Percentiles rank a stretch among this genome's conserved stretches.
These are phyloP conservation scores for Ictalurus punctatus DNA, from an alignment of 2,113 vertebrate species.

Conservation along the genomic window DNA sequence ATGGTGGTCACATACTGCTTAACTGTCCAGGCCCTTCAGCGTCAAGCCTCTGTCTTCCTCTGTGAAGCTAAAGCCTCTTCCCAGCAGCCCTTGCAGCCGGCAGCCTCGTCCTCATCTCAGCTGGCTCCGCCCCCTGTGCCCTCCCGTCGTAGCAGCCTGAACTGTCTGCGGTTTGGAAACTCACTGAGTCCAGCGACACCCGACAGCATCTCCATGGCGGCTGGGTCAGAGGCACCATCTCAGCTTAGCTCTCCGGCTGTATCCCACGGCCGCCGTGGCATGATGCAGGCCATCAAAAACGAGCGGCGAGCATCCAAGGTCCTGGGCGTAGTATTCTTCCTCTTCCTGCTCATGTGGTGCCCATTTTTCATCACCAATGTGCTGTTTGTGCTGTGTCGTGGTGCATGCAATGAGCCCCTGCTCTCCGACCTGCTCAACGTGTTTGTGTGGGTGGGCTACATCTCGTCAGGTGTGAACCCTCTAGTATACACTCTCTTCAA, in stretches of 20 bases:
- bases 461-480: constrained; percentile 95
- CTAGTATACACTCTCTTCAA: constrained; percentile 98
- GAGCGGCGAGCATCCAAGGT: constrained; percentile 95
- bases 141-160: constrained; percentile 80
- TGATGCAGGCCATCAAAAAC: constrained; percentile 98
- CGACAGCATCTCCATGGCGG: constrained; percentile 79
- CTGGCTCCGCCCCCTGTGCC: constrained; percentile 65
- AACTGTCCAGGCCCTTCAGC: constrained; percentile 88
- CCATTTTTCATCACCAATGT: constrained; percentile 98
- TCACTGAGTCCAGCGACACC: constrained; percentile 66
- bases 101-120: constrained; percentile 67
- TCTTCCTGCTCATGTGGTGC: constrained; percentile 99
- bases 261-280: constrained; percentile 84
- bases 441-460: constrained; percentile 98
- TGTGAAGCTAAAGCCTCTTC: constrained; percentile 72
- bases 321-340: constrained; percentile 95
- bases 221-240: constrained; percentile 76
- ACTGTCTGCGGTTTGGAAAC: constrained; percentile 74
- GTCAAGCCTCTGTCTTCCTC: constrained; percentile 90
- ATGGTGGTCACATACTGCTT: constrained; percentile 97
- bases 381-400: constrained; percentile 87
- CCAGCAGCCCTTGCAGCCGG: constrained; percentile 71
- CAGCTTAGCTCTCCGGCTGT: constrained; percentile 82
- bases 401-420: constrained; percentile 82
- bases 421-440: constrained; percentile 90